phyloP scores from a whole-genome alignment of 2,888 invertebrate species.

The Metallyticus violacea region DNA sequence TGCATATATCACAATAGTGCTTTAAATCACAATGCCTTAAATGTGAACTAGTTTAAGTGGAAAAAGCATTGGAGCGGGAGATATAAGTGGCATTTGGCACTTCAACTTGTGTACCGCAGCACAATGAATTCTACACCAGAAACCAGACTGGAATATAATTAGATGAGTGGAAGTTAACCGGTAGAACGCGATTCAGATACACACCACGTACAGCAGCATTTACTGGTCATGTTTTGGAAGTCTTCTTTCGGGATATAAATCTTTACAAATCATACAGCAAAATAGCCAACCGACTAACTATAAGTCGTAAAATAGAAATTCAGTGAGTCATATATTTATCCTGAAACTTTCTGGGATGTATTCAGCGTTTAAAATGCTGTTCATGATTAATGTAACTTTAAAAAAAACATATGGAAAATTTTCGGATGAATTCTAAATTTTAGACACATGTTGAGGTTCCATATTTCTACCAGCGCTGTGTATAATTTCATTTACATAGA shows the following conservation, averaged over 20 bases:
- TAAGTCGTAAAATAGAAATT: too few species aligned
- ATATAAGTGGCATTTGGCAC: not conserved
- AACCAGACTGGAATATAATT: not conserved
- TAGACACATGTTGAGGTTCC: too few species aligned
- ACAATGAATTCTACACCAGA: not conserved
- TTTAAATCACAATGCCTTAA: not conserved
- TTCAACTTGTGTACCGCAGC: not conserved
- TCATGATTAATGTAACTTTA: too few species aligned
- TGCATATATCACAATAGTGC: not conserved
- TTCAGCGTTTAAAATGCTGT: too few species aligned
- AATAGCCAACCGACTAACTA: too few species aligned
- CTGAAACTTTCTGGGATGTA: too few species aligned
- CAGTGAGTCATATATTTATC: too few species aligned
- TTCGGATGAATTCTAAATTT: too few species aligned
- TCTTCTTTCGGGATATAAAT: not conserved
- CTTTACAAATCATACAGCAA: not conserved
- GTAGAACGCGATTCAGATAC: not conserved
- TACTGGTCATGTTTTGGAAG: not conserved
- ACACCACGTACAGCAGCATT: not conserved
- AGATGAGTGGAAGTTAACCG: not conserved
- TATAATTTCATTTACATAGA: too few species aligned
- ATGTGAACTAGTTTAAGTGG: not conserved
- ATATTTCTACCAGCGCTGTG: too few species aligned
- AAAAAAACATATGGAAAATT: too few species aligned
- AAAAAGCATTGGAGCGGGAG: not conserved